Conservation (phyloP, 35 echinoderm and acorn worm species). For the Diadema setosum region DNA sequence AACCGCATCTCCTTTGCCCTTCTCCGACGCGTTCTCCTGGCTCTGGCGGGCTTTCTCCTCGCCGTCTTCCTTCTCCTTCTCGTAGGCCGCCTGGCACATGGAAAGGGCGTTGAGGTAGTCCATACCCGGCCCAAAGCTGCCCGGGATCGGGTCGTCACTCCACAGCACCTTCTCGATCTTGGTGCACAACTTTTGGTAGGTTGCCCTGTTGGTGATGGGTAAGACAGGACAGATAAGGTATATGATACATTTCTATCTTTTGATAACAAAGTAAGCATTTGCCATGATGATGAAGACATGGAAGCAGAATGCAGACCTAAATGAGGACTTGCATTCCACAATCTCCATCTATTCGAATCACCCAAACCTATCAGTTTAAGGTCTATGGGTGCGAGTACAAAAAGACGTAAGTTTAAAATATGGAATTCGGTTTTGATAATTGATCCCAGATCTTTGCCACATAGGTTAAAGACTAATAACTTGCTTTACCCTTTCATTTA, state of each 20-base stretch:
- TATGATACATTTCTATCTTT: not conserved
- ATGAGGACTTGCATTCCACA: too few species aligned
- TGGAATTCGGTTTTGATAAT: too few species aligned
- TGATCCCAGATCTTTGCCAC: too few species aligned
- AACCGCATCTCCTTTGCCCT: not conserved
- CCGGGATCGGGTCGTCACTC: slow-evolving; percentile 91
- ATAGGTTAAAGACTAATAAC: too few species aligned
- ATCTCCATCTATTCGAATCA: too few species aligned
- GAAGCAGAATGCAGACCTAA: too few species aligned
- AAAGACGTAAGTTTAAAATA: too few species aligned
- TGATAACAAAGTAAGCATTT: too few species aligned
- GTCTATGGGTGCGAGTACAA: too few species aligned
- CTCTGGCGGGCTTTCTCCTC: not conserved
- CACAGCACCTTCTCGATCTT: slow-evolving; percentile 67
- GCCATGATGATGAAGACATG: too few species aligned
- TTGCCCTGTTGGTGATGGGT: not conserved
- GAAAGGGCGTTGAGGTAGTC: slow-evolving; percentile 65
- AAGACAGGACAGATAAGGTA: not conserved
- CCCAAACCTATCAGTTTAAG: too few species aligned
- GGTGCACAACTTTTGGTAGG: slow-evolving; percentile 35
- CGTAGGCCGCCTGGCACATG: slow-evolving; percentile 16
- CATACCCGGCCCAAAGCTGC: slow-evolving; percentile 78
- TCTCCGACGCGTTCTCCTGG: not conserved
- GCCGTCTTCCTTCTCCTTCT: slow-evolving; percentile 39
- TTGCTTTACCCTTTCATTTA: too few species aligned